phyloP scores from a whole-genome alignment of 2,888 invertebrate genomes.

The Leptogaster cylindrica region DNA sequence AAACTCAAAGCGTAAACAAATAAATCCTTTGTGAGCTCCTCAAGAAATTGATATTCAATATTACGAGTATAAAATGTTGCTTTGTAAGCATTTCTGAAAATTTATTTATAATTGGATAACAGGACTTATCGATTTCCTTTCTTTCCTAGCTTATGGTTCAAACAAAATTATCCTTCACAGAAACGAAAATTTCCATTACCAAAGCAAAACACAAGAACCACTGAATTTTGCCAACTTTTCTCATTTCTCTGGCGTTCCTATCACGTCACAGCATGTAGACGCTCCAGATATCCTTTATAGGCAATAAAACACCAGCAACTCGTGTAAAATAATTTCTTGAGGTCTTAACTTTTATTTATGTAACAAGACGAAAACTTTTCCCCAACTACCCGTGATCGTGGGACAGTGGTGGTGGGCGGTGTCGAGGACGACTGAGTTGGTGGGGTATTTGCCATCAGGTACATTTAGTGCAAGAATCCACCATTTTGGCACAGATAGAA shows the following conservation, averaged over 20 bases:
- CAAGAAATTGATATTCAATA: no score
- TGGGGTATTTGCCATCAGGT: background rate
- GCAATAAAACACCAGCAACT: slow-evolving; percentile 38
- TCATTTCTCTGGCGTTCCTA: slow-evolving; percentile 33
- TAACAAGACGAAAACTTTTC: slow-evolving; percentile 44
- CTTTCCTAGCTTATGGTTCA: no score
- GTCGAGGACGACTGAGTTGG: background rate
- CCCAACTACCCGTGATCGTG: slow-evolving; percentile 6
- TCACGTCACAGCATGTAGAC: slow-evolving; percentile 30
- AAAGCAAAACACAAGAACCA: slow-evolving; percentile 29
- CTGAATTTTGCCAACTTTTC: slow-evolving; percentile 29
- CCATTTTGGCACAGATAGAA: slow-evolving; percentile 1
- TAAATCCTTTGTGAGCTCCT: no score
- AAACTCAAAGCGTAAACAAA: no score
- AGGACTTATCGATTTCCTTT: no score
- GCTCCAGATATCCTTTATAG: slow-evolving; percentile 31
- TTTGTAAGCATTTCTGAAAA: no score
- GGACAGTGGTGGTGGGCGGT: background rate
- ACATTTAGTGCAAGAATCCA: slow-evolving; percentile 9
- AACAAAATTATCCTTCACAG: no score
- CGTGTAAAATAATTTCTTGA: slow-evolving; percentile 37
- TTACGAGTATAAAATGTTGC: no score
- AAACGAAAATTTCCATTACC: slow-evolving; percentile 35
- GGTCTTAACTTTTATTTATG: slow-evolving; percentile 46
- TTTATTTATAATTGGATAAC: no score